Evolutionary conservation across 2,888 invertebrate species (phyloP), one percentile per base, ranked within the genome.

Genomic region (Lomographa bimaculata): DNA sequence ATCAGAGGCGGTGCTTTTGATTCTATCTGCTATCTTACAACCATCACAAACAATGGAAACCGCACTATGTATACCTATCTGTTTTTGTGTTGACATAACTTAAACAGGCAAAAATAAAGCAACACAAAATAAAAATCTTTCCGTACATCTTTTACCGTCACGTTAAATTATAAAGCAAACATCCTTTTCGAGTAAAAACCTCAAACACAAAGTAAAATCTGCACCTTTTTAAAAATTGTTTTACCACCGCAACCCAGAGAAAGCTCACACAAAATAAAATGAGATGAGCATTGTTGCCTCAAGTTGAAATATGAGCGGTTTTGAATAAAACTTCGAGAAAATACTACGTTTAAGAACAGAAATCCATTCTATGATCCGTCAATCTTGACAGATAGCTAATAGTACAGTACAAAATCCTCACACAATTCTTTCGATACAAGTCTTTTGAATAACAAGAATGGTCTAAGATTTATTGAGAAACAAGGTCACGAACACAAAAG

Each of bases 271-370:
- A 51, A 59, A 66, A 64, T 60, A 64, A 63, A 48, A 50, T 54
- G 50, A 46, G 26, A 50, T 35, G 44, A 37, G 53, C 54, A 63
- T 60, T 67, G 60, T 64, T 50, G 28, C 50, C 54, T 42, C 54
- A 60, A 58, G 46, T 60, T 65, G 58, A 71, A 71, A 71, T 71
- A 71, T 65, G 64, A 60, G 57, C 49, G 34, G 44, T 44, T 47
- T 46, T 41, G 27, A 55, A 34, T 28, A 35, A 60, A 70, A 72
- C 55, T 70, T 69, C 40, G 34, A 54, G 60, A 63, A 56, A 54
- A 58, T 63, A 61, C n/a, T n/a, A n/a, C 54, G 54, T 54, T 48
- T 51, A 55, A 54, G 42, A 34, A 51, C 56, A 59, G 45, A 57
- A 54, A 56, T 50, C n/a, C 37, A 51, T 57, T 37, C 46, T 45